These are phyloP conservation scores for Taenioides sp. DNA, from an alignment of 2,797 vertebrate genomes.

Conservation along the genomic window DNA sequence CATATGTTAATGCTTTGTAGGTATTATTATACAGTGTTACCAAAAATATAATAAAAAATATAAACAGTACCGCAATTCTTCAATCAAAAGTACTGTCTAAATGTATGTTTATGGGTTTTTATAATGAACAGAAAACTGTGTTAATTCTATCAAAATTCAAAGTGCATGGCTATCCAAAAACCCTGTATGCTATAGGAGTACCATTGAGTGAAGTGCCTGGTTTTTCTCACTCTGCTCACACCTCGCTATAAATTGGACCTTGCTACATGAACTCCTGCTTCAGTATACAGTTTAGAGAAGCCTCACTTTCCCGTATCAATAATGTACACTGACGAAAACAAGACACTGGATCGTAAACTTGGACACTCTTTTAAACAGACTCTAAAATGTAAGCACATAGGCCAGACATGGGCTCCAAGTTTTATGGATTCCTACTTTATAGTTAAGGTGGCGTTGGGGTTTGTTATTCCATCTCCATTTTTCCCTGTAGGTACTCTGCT, in stretches of 20 bases:
- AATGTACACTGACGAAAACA: conserved; percentile 43
- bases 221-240: background rate
- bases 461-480: background rate
- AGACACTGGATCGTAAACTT: conserved; percentile 18
- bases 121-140: background rate
- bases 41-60: too few relatives aligned
- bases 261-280: background rate
- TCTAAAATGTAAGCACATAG: conserved; percentile 31
- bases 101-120: background rate
- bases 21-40: too few relatives aligned
- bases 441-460: background rate
- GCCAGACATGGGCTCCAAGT: conserved; percentile 2
- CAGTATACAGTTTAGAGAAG: conserved; percentile 36
- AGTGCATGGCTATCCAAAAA: background rate
- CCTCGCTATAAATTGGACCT: background rate
- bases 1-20: too few relatives aligned
- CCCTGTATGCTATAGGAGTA: background rate
- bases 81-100: too few relatives aligned
- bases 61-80: too few relatives aligned
- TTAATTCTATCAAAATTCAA: background rate
- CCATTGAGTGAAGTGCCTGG: background rate
- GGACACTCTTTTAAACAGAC: conserved; percentile 37
- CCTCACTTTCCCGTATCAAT: conserved; percentile 20
- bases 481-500: background rate
- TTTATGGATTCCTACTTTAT: background rate